These are phyloP conservation scores for Sitta europaea DNA, from an alignment of 2,113 vertebrate species.

Conservation along the genomic window DNA sequence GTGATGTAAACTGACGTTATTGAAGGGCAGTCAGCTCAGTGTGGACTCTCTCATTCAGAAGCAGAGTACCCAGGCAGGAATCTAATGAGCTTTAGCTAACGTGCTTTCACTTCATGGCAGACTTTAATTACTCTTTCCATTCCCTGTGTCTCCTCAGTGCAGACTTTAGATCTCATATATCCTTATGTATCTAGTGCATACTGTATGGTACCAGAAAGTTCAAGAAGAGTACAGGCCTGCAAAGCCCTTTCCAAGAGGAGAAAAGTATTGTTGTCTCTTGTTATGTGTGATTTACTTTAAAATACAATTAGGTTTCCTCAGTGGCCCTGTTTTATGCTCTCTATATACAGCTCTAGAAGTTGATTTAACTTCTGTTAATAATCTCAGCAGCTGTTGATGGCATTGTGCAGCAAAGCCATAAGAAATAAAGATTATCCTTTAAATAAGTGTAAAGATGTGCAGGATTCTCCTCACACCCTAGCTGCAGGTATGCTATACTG, in stretches of 20 bases:
- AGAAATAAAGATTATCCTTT: constrained; percentile 34
- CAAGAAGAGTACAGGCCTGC: not conserved
- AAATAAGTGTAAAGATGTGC: constrained; percentile 25
- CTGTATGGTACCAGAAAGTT: not conserved
- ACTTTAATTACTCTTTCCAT: not conserved
- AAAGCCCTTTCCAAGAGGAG: not conserved
- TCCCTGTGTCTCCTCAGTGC: not conserved
- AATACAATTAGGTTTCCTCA: not conserved
- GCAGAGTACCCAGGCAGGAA: not conserved
- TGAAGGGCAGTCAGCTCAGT: not conserved
- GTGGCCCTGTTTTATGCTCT: not conserved
- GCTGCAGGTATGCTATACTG: not conserved
- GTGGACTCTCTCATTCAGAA: not conserved
- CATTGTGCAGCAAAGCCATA: not conserved
- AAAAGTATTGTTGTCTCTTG: not conserved
- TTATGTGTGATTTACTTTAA: not conserved
- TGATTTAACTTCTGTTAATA: constrained; percentile 31
- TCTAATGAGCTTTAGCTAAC: not conserved
- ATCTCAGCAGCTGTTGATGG: constrained; percentile 23
- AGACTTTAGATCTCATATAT: not conserved
- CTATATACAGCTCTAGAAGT: not conserved
- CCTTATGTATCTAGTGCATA: not conserved
- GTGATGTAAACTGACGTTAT: not conserved
- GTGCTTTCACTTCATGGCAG: not conserved
- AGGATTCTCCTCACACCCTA: not conserved